These are phyloP conservation scores for Alca torda DNA, from an alignment of 2,797 vertebrate genomes.

Conservation along the genomic window DNA sequence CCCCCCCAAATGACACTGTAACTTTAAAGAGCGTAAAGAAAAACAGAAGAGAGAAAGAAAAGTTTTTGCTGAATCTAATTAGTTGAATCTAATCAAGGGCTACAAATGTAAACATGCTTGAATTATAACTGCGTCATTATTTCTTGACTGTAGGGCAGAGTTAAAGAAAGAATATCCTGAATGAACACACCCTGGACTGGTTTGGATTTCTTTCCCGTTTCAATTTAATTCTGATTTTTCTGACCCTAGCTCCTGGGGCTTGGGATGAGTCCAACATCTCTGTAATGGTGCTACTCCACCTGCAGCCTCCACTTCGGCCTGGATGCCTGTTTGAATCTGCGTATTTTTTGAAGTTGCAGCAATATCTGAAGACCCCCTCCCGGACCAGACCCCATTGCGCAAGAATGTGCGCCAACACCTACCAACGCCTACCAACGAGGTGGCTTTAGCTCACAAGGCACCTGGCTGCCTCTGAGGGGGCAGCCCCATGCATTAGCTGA, in stretches of 20 bases:
- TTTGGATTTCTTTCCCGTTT: conserved; percentile 53
- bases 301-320: conserved; percentile 16
- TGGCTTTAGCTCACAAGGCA: background rate
- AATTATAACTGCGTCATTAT: conserved; percentile 47
- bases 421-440: fast-evolving
- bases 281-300: conserved; percentile 46
- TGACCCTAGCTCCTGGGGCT: conserved; percentile 56
- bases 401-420: background rate
- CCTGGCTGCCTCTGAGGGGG: fast-evolving
- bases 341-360: background rate
- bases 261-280: conserved; percentile 50
- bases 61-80: conserved; percentile 51
- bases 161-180: conserved; percentile 59
- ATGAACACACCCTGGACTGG: conserved; percentile 51
- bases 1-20: background rate
- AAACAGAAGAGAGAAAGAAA: conserved; percentile 45
- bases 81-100: conserved; percentile 63
- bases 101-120: conserved; percentile 15
- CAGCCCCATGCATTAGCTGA: background rate
- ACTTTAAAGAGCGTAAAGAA: conserved; percentile 6
- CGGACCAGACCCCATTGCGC: background rate
- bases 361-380: background rate
- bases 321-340: background rate
- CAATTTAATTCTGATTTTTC: conserved; percentile 47
- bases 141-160: conserved; percentile 66